Evolutionary conservation across 2,888 invertebrate genomes (phyloP).

Genomic region (Sinotaia quadrata): DNA sequence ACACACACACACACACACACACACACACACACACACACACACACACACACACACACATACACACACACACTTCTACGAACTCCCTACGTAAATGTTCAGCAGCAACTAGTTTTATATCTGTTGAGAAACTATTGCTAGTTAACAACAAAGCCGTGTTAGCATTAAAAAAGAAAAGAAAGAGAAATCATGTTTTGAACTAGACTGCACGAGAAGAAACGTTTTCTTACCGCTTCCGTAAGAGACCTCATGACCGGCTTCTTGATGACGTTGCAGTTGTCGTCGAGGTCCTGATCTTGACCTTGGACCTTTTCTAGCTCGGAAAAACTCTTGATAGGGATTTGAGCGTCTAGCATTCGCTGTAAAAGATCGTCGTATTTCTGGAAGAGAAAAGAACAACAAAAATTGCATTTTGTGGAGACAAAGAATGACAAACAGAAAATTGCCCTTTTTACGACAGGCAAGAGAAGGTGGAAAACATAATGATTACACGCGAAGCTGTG

Average conservation of each 20-base stretch:
- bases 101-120: too few relatives aligned
- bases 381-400: background rate
- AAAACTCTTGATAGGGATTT: constrained; percentile 16
- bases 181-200: background rate
- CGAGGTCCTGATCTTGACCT: background rate
- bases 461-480: too few relatives aligned
- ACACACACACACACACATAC: background rate
- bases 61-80: too few relatives aligned
- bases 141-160: background rate
- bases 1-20: background rate
- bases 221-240: constrained; percentile 35
- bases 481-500: too few relatives aligned
- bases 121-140: too few relatives aligned
- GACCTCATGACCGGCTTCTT: constrained; percentile 10
- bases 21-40: background rate
- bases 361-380: constrained; percentile 58
- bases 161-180: background rate
- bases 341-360: constrained; percentile 70
- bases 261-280: constrained; percentile 12
- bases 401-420: background rate
- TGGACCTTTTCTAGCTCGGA: constrained; percentile 24
- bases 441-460: too few relatives aligned
- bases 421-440: background rate
- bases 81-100: background rate
- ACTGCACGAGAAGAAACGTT: background rate